These are phyloP conservation scores for Drosophila affinis DNA, from an alignment of 2,888 invertebrate species.

Conservation along the genomic window DNA sequence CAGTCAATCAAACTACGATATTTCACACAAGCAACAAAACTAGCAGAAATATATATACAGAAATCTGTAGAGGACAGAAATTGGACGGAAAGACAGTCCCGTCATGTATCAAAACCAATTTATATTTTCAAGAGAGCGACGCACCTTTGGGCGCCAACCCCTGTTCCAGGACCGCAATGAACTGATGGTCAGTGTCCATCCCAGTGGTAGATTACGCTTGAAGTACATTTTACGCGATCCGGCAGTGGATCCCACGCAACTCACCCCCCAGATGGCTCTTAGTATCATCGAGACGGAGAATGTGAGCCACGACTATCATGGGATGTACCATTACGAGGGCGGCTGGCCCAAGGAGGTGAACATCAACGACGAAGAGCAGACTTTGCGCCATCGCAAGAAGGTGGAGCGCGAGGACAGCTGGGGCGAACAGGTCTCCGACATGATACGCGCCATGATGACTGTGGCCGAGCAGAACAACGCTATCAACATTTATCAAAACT, in stretches of 20 bases:
- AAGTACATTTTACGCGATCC: conserved; percentile 87
- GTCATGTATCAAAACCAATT: conserved; percentile 70
- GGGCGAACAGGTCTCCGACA: conserved; percentile 85
- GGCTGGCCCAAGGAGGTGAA: conserved; percentile 93
- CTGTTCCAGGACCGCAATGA: conserved; percentile 88
- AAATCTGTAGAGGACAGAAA: background rate
- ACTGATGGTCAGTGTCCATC: conserved; percentile 86
- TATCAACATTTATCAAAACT: conserved; percentile 91
- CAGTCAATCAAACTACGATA: background rate
- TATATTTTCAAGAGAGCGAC: conserved; percentile 85
- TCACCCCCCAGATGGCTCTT: conserved; percentile 84
- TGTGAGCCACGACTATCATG: conserved; percentile 82
- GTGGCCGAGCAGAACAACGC: conserved; percentile 88
- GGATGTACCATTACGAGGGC: conserved; percentile 91
- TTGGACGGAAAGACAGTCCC: no score
- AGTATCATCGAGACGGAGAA: conserved; percentile 80
- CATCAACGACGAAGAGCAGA: conserved; percentile 88
- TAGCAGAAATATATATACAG: background rate
- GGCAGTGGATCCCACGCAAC: conserved; percentile 86
- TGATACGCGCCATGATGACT: conserved; percentile 58
- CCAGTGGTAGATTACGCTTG: conserved; percentile 85
- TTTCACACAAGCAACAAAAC: background rate
- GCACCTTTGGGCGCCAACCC: conserved; percentile 89
- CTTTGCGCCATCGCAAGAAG: conserved; percentile 89
- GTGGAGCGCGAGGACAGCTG: conserved; percentile 92